Evolutionary conservation across 2,888 invertebrate species (phyloP), one percentile per base, ranked within the genome.

Genomic region (Sympetrum striolatum): DNA sequence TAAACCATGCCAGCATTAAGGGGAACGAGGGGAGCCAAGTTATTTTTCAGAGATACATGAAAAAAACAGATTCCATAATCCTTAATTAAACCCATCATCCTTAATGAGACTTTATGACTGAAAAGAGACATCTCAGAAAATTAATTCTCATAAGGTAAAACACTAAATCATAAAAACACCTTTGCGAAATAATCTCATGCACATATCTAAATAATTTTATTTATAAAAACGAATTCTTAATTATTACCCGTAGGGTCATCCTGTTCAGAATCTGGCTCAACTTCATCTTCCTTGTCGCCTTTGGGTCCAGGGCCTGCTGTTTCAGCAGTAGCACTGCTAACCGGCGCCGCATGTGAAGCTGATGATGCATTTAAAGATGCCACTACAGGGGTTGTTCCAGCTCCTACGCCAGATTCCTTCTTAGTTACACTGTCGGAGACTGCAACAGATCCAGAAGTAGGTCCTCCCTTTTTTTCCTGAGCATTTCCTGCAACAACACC

Each of bases 221-320:
- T 91, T 91, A 92, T 3, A 15, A 3, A 18, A 1, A 53, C 18
- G 1, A 53, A 53, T 44, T 44, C 44, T 10, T 0, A 5, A 8
- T 1, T 3, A 53, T 53, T 53, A 94, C 94, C 95, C 91, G 95
- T 94, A 2, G 95, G 95, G 92, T 95, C 95, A 92, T 95, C 95
- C 92, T 94, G 94, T 91, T 95, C 95, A 90, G 94, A 95, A 91
- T 95, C 95, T 90, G 94, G 93, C 91, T 94, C 94, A 35, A 93
- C 93, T 91, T 94, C 94, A 86, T 93, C 93, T 90, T 93, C 93
- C 90, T 93, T 93, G 82, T 93, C 93, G 44, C 91, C 90, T 91
- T 92, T 92, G 18, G 91, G 91, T 31, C 82, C 82, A 25, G 80
- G 53, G 2, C 90, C 44, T 25, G 44, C 48, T 4, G 91, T 73